These are phyloP conservation scores for Helostoma temminkii DNA, from an alignment of 2,797 vertebrate genomes.

Conservation along the genomic window DNA sequence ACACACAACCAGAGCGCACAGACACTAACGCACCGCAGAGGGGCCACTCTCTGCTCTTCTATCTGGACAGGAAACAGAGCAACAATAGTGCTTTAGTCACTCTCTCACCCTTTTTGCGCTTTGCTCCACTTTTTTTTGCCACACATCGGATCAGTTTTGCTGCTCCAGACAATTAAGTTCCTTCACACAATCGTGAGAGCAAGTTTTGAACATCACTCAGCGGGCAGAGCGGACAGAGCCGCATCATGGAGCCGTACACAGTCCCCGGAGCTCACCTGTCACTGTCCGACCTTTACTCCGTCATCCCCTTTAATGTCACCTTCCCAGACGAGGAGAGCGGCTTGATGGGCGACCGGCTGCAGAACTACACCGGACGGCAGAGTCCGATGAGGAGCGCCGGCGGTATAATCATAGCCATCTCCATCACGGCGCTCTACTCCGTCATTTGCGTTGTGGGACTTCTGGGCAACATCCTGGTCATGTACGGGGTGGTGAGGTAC, in stretches of 20 bases:
- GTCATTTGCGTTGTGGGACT: slow-evolving; percentile 92
- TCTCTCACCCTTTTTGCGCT: neutral
- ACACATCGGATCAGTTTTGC: neutral
- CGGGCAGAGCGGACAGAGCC: slow-evolving; percentile 29
- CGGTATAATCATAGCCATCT: slow-evolving; percentile 84
- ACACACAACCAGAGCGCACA: neutral
- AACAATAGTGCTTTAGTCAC: neutral
- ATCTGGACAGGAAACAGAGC: slow-evolving; percentile 13
- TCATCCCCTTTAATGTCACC: slow-evolving; percentile 83
- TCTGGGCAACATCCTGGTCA: slow-evolving; percentile 90
- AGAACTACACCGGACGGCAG: slow-evolving; percentile 79
- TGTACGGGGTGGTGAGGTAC: slow-evolving; percentile 93
- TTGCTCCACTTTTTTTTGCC: neutral
- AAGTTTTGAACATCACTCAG: slow-evolving; percentile 51
- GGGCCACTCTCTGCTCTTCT: neutral
- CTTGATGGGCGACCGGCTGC: slow-evolving; percentile 63
- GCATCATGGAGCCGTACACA: slow-evolving; percentile 84
- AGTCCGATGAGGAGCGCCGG: slow-evolving; percentile 75
- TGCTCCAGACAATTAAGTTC: neutral
- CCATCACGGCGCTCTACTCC: slow-evolving; percentile 91
- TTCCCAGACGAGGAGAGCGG: slow-evolving; percentile 73
- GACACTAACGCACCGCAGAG: slow-evolving; percentile 9
- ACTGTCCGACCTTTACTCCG: slow-evolving; percentile 77
- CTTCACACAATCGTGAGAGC: neutral
- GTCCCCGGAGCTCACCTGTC: slow-evolving; percentile 72